Evolutionary conservation across 2,113 vertebrate species (phyloP), one percentile per base, ranked within the genome.

Genomic region (Petrocephalus zakoni): DNA sequence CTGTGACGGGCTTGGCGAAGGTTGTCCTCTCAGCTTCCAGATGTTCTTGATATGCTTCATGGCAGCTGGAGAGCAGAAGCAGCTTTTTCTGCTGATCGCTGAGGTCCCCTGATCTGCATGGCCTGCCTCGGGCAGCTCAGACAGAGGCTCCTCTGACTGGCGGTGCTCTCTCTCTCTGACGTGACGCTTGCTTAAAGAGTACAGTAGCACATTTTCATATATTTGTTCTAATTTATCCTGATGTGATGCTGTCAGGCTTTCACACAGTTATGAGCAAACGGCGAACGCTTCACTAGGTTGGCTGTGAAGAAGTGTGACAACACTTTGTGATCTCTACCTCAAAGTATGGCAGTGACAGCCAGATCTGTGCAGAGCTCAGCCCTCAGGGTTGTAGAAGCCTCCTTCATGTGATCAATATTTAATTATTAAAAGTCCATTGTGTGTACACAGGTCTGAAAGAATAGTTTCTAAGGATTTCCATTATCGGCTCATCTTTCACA

Each of bases 361-460:
- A 52, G 22, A 49, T 51, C 47, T n/a, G 47, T 22, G 47, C 51
- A 25, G 42, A 0, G 34, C 22, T 52, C 47, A 85, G n/a, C 83
- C 83, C n/a, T 53, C 46, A 4, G n/a, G 49, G 2, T 17, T 25
- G 47, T 29, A 15, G 49, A 85, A 52, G 49, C 8, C 5, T 29
- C n/a, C 49, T 85, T 52, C 46, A 53, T 85, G 49, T 85, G 83
- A 85, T 85, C 83, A 85, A 85, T 85, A 85, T 85, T 85, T 85
- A 53, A 85, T 85, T 53, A 85, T 52, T 29, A 85, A 85, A 85
- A 85, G 47, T 49, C 10, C 37, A 47, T 47, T 82, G 13, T 85
- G 19, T 85, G 83, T 29, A 85, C 83, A 85, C 49, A n/a, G 49
- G 21, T 85, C 83, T 85, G 83, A 53, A 85, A 52, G 19, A 46